Evolutionary conservation across 2,888 invertebrate species (phyloP).

Genomic region (Heliconius cydno): DNA sequence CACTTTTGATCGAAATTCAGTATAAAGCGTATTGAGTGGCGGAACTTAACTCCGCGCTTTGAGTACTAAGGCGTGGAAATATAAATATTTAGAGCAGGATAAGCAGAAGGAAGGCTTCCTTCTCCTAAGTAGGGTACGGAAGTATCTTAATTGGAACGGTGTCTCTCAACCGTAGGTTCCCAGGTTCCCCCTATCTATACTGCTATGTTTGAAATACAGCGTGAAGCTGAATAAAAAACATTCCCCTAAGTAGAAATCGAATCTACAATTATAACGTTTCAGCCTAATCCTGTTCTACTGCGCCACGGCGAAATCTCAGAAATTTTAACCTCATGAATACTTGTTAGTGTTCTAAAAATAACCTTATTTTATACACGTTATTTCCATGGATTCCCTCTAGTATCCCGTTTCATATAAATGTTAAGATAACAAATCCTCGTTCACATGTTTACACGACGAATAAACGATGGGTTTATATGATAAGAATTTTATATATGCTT

Average conservation of each 20-base stretch:
- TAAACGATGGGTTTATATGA: slow-evolving; percentile 4
- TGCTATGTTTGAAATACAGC: too few species aligned
- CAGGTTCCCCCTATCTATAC: too few species aligned
- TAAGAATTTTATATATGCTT: background rate
- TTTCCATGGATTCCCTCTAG: background rate
- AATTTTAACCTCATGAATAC: background rate
- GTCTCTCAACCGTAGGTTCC: too few species aligned
- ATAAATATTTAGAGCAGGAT: background rate
- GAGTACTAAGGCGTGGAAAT: too few species aligned
- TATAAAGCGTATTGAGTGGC: background rate
- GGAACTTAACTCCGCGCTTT: background rate
- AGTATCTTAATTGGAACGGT: too few species aligned
- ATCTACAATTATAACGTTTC: too few species aligned
- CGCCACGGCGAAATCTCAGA: background rate
- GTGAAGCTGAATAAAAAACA: too few species aligned
- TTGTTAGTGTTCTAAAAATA: background rate
- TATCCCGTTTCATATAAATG: background rate
- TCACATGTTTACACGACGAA: slow-evolving; percentile 15
- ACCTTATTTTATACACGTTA: background rate
- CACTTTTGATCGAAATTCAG: background rate
- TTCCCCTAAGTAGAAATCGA: too few species aligned
- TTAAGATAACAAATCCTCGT: slow-evolving; percentile 16
- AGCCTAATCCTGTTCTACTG: too few species aligned
- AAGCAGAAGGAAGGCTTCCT: background rate
- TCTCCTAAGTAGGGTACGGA: too few species aligned